These are phyloP conservation scores for Heteromurus nitidus DNA, from an alignment of 2,888 invertebrate genomes.

Conservation along the genomic window DNA sequence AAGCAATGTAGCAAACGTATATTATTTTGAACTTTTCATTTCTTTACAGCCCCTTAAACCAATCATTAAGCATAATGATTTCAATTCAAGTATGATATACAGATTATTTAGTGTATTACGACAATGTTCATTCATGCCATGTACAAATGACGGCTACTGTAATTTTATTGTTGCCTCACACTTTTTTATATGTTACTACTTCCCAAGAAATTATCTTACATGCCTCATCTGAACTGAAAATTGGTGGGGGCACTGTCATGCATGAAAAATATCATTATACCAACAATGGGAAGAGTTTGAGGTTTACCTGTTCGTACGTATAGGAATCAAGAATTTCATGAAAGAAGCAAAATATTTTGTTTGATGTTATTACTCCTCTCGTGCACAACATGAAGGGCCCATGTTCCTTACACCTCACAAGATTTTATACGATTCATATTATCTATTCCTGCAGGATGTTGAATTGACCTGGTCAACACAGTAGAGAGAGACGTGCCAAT, in stretches of 20 bases:
- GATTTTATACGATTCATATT: neutral
- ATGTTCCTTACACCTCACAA: neutral
- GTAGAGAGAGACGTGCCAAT: neutral
- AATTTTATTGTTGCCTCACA: constrained; percentile 11
- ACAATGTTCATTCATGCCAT: no score
- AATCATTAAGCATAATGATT: no score
- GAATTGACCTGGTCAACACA: constrained; percentile 14
- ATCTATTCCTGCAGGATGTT: neutral
- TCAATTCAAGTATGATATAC: no score
- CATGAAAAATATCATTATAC: neutral
- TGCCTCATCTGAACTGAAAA: neutral
- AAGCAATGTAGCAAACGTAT: no score
- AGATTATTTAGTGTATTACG: no score
- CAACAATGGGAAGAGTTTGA: neutral
- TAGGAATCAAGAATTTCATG: neutral
- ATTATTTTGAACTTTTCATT: no score
- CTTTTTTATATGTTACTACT: neutral
- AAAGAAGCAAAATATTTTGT: neutral
- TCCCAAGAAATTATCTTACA: constrained; percentile 2
- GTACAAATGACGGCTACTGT: neutral
- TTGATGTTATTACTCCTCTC: neutral
- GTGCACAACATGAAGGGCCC: neutral
- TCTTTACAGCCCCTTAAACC: no score
- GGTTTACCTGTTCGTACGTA: neutral
- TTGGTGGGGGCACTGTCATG: neutral